Evolutionary conservation across 2,113 vertebrate species (phyloP), one percentile per base, ranked within the genome.

Genomic region (Pituophis catenifer): DNA sequence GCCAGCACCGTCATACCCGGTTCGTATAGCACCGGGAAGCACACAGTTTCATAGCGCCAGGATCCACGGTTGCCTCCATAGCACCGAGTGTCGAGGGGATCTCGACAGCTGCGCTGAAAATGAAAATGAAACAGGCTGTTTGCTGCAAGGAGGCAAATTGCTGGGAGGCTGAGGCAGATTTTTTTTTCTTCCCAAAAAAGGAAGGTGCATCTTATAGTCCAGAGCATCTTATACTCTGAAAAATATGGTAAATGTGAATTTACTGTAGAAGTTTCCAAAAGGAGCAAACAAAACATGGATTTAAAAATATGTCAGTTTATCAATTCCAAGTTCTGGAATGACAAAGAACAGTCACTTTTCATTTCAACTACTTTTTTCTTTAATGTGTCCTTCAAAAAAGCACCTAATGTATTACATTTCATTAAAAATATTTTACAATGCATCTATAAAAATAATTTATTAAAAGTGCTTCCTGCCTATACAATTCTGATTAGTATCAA

Each of bases 361-460:
- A 8, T 23, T 91, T 86, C 2, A 86, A 0, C 26, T 3, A 62
- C 29, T 85, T 24, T 44, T n/a, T 89, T 26, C 90, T 81, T 88
- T 29, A 75, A 65, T 33, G 5, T 86, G 26, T 53, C 23, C 85
- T 92, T 86, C 2, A 81, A 86, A 70, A 44, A 58, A 0, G 0
- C 12, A 89, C 2, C 2, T 12, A 50, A 55, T 0, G 0, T 33
- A 44, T 0, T 0, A 86, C 81, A 26, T 52, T 81, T 81, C 3
- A 13, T 1, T 38, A 33, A 70, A 85, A 33, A 87, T 2, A 12
- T 90, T 0, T 10, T 91, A 94, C 48, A 86, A 48, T 58, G 86
- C 12, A 58, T 24, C n/a, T 0, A 0, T 38, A 29, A 89, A 24
- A 23, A 1, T 65, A 89, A 48, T 53, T 53, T 58, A 10, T 4